phyloP scores from a whole-genome alignment of 2,113 vertebrate genomes.

The Camelus bactrianus region DNA sequence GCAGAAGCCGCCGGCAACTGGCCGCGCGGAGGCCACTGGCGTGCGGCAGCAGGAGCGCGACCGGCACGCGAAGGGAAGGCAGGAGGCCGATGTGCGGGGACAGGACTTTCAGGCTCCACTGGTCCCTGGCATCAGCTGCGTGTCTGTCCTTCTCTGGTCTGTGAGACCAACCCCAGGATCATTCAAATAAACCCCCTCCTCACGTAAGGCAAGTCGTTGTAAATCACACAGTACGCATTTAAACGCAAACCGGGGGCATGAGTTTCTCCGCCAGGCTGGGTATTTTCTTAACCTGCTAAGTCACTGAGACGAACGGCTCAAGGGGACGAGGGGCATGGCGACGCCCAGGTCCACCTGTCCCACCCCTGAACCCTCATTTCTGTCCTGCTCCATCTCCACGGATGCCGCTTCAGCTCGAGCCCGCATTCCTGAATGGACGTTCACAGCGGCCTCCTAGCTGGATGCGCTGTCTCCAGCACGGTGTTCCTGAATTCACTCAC shows the following conservation, averaged over 20 bases:
- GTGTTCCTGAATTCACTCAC: not conserved
- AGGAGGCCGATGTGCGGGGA: not conserved
- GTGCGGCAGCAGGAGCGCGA: not conserved
- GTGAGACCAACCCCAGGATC: not conserved
- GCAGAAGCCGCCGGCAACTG: not conserved
- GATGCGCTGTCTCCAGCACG: not conserved
- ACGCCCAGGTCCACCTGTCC: not conserved
- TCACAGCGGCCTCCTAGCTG: not conserved
- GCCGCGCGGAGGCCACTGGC: not conserved
- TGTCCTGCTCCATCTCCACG: not conserved
- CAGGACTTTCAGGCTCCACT: not conserved
- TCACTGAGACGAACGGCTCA: not conserved
- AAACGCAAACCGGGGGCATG: not conserved
- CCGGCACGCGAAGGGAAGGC: not conserved
- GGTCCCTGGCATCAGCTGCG: not conserved
- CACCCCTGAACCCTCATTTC: not conserved
- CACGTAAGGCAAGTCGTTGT: not conserved
- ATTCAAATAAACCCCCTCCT: constrained; percentile 21
- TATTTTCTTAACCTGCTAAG: not conserved
- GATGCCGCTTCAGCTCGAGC: not conserved
- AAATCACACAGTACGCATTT: not conserved
- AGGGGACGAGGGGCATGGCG: not conserved
- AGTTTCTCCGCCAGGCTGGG: not conserved
- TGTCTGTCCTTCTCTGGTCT: not conserved
- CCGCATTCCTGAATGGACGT: not conserved